These are phyloP conservation scores for Erinaceus europaeus DNA, from an alignment of 2,113 vertebrate genomes.

Conservation along the genomic window DNA sequence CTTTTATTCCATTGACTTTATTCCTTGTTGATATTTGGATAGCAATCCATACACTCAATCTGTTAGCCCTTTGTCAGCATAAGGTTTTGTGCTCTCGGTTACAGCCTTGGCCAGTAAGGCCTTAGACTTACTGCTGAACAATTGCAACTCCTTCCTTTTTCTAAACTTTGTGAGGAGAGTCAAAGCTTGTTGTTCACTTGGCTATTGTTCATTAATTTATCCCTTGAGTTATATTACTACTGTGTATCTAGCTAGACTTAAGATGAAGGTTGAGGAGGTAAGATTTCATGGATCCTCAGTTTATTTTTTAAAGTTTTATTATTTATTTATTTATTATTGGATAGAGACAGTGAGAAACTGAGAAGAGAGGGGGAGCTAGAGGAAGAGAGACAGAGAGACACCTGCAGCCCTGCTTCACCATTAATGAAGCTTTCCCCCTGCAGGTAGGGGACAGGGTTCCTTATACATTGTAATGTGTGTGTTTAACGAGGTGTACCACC, in stretches of 20 bases:
- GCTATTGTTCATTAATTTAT: background rate
- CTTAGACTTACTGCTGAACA: background rate
- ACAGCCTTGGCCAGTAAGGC: background rate
- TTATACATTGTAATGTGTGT: no score
- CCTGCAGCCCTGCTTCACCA: no score
- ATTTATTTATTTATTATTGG: no score
- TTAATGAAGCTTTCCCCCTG: no score
- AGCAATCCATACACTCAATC: background rate
- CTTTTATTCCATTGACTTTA: background rate
- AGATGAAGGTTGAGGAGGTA: background rate
- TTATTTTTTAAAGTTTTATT: no score
- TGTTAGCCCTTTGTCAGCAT: background rate
- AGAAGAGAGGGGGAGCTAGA: no score
- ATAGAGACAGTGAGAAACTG: no score
- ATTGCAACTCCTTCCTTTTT: background rate
- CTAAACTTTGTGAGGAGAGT: background rate
- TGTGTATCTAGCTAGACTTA: background rate
- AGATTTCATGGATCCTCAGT: background rate
- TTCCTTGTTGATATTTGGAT: background rate
- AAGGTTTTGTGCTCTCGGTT: background rate
- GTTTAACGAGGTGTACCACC: no score
- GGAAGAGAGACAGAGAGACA: no score
- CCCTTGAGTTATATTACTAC: background rate
- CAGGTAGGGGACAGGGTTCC: no score
- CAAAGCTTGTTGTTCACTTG: background rate